Conservation (phyloP, 1,140 invertebrate species). For the Drosophila mauritiana region DNA sequence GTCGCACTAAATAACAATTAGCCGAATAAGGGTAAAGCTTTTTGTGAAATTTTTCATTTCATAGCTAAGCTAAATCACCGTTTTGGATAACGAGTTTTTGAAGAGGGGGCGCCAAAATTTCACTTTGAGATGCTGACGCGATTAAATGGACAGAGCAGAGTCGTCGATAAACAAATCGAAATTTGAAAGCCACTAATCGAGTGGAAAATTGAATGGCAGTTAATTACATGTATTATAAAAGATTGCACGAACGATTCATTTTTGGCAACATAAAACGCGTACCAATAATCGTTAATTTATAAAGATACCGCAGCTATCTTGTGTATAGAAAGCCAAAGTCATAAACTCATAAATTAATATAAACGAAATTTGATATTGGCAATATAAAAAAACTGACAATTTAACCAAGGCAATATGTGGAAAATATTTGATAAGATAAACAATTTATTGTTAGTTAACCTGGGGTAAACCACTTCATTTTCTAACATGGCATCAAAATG, state of each 20-base stretch:
- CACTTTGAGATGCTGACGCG: constrained; percentile 1
- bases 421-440: background rate
- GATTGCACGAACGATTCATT: background rate
- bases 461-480: constrained; percentile 2
- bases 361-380: background rate
- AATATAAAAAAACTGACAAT: background rate
- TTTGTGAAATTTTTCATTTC: constrained; percentile 12
- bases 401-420: background rate
- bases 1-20: constrained; percentile 78
- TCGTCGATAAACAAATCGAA: background rate
- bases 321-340: background rate
- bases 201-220: constrained; percentile 4
- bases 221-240: background rate
- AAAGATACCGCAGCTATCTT: background rate
- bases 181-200: constrained; percentile 1
- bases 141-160: background rate
- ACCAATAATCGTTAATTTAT: background rate
- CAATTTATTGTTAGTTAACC: background rate
- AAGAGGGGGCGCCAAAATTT: constrained; percentile 49
- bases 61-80: constrained; percentile 12
- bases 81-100: constrained; percentile 67
- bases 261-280: background rate
- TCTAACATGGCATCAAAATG: constrained; percentile 27
- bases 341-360: constrained; percentile 4
- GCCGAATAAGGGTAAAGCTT: constrained; percentile 47